Percentiles rank a stretch among this genome's conserved stretches.
phyloP scores from a whole-genome alignment of 2,113 vertebrate species.

The Dasyprocta punctata region DNA sequence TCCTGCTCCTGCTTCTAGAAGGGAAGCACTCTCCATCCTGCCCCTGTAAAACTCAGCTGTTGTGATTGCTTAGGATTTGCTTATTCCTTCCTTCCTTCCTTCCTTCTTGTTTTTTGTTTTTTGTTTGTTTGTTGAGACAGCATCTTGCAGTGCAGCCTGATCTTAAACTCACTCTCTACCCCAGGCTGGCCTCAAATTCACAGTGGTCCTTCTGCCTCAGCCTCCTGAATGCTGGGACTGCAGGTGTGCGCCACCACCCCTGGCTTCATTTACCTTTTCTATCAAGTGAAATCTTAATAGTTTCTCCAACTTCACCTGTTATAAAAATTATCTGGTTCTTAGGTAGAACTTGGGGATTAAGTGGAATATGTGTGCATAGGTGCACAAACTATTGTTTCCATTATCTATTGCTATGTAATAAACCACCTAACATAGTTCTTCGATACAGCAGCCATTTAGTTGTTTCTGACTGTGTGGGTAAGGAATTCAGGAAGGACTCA shows the following conservation, averaged over 20 bases:
- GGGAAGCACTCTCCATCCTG: background rate
- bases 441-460: background rate
- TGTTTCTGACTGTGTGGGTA: background rate
- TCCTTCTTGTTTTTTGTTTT: background rate
- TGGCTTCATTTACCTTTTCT: background rate
- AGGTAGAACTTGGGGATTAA: background rate
- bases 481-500: background rate
- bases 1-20: too few relatives aligned
- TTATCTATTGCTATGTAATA: background rate
- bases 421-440: background rate
- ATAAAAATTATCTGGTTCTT: background rate
- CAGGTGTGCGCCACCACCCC: background rate
- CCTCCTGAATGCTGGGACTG: background rate
- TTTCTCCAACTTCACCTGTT: background rate
- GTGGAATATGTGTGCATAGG: background rate
- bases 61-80: background rate
- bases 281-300: background rate
- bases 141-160: background rate
- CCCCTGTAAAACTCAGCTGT: background rate
- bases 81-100: background rate
- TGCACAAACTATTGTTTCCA: background rate
- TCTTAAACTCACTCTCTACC: background rate
- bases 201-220: background rate
- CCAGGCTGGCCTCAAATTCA: background rate
- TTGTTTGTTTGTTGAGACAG: background rate